These are phyloP conservation scores for Oryzias celebensis DNA, from an alignment of 2,113 vertebrate genomes.

Conservation along the genomic window DNA sequence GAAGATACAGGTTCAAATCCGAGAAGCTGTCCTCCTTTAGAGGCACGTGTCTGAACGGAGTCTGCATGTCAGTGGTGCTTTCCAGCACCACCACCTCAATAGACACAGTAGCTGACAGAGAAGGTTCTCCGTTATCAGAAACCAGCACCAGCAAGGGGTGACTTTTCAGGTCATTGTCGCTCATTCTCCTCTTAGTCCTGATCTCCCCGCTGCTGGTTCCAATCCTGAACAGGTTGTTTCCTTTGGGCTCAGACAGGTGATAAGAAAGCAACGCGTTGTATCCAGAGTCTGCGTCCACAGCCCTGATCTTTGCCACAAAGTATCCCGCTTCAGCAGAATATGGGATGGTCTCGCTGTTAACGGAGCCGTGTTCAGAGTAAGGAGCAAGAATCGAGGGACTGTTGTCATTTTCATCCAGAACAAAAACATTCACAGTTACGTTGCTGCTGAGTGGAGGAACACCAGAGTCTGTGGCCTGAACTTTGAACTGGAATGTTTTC, in stretches of 20 bases:
- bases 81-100: constrained; percentile 78
- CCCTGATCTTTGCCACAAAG: constrained; percentile 9
- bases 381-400: constrained; percentile 80
- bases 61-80: constrained; percentile 69
- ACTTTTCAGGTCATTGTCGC: too few relatives aligned
- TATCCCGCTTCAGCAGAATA: constrained; percentile 63
- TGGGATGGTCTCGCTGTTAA: constrained; percentile 76
- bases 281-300: constrained; percentile 27
- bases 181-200: too few relatives aligned
- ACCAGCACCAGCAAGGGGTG: too few relatives aligned
- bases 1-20: constrained; percentile 74
- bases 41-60: background rate
- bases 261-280: constrained; percentile 2
- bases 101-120: constrained; percentile 5
- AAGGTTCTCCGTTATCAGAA: too few relatives aligned
- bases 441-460: constrained; percentile 1
- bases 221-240: too few relatives aligned
- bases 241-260: too few relatives aligned
- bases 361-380: constrained; percentile 69
- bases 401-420: constrained; percentile 85
- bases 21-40: constrained; percentile 68
- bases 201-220: too few relatives aligned
- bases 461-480: constrained; percentile 70
- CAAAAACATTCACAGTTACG: constrained; percentile 32
- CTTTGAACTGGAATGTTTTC: constrained; percentile 58